Percentiles rank a stretch among this genome's conserved stretches.
Conservation (phyloP, 2,888 invertebrate species). For the Diplolepis rosae region DNA sequence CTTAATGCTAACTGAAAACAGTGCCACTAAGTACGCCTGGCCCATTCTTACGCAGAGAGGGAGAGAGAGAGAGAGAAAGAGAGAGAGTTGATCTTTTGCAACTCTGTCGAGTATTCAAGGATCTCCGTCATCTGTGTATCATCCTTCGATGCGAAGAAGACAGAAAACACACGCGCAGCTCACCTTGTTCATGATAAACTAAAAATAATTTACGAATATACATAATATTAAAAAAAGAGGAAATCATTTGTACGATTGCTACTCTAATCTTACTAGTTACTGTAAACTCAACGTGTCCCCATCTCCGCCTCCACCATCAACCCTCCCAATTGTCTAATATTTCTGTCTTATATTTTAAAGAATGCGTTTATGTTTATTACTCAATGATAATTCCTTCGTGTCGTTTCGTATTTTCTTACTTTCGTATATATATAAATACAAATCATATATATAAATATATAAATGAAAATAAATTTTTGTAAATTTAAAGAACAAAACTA, state of each 20-base stretch:
- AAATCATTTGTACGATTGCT: constrained; percentile 72
- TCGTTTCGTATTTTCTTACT: constrained; percentile 74
- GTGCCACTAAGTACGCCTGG: constrained; percentile 69
- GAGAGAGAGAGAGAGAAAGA: constrained; percentile 56
- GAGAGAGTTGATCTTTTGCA: constrained; percentile 59
- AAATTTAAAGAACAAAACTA: constrained; percentile 63
- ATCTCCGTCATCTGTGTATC: constrained; percentile 62
- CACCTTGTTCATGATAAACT: constrained; percentile 67
- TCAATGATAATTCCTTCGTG: constrained; percentile 68
- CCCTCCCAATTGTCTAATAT: constrained; percentile 45
- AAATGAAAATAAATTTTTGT: constrained; percentile 65
- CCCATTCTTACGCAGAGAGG: constrained; percentile 63
- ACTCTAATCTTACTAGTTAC: constrained; percentile 72
- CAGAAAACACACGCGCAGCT: constrained; percentile 65
- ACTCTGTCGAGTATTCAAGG: constrained; percentile 59
- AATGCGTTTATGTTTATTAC: constrained; percentile 66
- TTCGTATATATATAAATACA: constrained; percentile 65
- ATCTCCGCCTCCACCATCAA: constrained; percentile 51
- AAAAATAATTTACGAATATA: constrained; percentile 69
- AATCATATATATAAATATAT: constrained; percentile 40
- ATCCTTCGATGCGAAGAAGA: constrained; percentile 60
- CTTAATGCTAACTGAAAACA: constrained; percentile 68
- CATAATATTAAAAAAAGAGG: constrained; percentile 61
- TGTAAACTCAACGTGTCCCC: constrained; percentile 66
- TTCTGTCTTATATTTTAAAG: constrained; percentile 63